phyloP scores from a whole-genome alignment of 2,888 invertebrate species.

The Laspeyria flexula region DNA sequence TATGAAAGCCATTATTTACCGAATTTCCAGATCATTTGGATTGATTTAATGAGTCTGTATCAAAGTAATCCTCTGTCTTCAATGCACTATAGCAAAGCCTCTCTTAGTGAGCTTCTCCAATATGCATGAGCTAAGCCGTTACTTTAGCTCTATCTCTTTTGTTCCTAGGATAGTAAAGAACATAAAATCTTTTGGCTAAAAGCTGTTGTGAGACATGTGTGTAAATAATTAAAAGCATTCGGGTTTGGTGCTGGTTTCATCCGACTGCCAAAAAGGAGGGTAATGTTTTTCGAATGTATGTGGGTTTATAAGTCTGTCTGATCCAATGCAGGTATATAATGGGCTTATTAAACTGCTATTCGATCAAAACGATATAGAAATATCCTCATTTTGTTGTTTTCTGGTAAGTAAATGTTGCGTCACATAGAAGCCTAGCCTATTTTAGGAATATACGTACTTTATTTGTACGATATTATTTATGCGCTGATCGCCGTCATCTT shows the following conservation, averaged over 20 bases:
- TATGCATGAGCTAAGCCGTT: slow-evolving; percentile 1
- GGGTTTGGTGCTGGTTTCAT: background rate
- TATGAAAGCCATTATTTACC: background rate
- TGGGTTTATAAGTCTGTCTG: no score
- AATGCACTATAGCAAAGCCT: background rate
- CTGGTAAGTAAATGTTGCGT: no score
- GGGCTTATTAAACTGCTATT: no score
- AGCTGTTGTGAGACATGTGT: background rate
- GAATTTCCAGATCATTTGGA: background rate
- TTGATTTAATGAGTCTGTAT: slow-evolving; percentile 2
- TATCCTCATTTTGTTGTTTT: no score
- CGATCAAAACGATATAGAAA: no score
- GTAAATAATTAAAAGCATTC: background rate
- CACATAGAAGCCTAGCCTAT: no score
- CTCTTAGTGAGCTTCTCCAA: background rate
- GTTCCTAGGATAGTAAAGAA: background rate
- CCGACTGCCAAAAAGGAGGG: no score
- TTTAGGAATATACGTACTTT: no score
- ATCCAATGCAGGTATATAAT: no score
- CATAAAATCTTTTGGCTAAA: background rate
- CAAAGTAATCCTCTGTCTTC: slow-evolving; percentile 1
- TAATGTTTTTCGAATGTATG: no score
- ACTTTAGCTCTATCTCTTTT: background rate
- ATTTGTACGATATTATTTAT: no score
- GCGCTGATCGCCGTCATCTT: no score